Conservation (phyloP, 2,797 vertebrate species). For the Liparis tanakae region DNA sequence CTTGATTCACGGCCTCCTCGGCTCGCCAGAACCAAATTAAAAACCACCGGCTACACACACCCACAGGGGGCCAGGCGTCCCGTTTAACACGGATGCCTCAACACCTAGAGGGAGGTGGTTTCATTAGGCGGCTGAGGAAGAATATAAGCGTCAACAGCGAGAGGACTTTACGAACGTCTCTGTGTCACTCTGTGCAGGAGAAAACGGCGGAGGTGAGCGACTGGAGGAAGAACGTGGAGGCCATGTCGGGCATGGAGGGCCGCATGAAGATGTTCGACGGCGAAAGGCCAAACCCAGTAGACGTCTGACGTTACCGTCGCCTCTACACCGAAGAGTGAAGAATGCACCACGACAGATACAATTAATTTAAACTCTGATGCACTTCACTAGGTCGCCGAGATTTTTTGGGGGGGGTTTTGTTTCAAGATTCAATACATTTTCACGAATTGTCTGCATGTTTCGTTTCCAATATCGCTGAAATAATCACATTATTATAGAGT, state of each 20-base stretch:
- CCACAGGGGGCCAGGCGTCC: neutral
- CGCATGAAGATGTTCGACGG: slow-evolving; percentile 98
- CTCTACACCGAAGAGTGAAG: neutral
- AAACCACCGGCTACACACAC: neutral
- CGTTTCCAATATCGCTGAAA: slow-evolving; percentile 34
- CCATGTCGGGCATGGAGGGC: slow-evolving; percentile 99
- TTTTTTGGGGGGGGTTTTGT: too few relatives aligned
- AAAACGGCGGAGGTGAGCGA: slow-evolving; percentile 94
- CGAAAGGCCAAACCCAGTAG: slow-evolving; percentile 85
- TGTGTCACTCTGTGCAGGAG: slow-evolving; percentile 79
- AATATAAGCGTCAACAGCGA: too few relatives aligned
- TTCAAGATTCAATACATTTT: neutral
- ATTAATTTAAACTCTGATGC: neutral
- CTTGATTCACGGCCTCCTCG: neutral
- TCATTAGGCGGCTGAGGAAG: neutral
- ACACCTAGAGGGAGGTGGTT: neutral
- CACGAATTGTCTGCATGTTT: slow-evolving; percentile 1
- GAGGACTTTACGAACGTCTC: neutral
- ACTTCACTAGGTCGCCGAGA: neutral
- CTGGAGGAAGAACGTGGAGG: slow-evolving; percentile 98
- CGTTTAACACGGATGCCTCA: neutral
- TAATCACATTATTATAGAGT: slow-evolving; percentile 24
- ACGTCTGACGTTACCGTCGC: neutral
- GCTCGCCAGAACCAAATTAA: slow-evolving; percentile 7
- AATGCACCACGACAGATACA: neutral